phyloP scores from a whole-genome alignment of 2,888 invertebrate genomes.

The Serripes groenlandicus region DNA sequence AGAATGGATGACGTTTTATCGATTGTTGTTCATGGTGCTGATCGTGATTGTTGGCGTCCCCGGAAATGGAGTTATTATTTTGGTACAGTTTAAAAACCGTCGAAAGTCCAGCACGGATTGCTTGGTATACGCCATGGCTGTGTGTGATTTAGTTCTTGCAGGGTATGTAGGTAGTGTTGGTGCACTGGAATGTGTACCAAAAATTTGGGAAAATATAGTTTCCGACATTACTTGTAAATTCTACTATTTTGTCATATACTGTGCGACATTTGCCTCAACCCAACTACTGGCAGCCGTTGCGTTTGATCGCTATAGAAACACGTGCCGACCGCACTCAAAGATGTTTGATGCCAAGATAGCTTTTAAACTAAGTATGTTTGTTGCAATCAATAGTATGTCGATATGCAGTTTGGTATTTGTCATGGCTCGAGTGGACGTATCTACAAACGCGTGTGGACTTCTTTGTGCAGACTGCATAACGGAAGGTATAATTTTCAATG shows the following conservation, averaged over 20 bases:
- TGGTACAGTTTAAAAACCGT: slow-evolving; percentile 9
- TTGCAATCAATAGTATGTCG: not conserved
- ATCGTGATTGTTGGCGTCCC: slow-evolving; percentile 1
- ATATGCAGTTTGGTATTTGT: not conserved
- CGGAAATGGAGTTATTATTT: slow-evolving; percentile 1
- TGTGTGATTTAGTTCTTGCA: not conserved
- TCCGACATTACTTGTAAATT: not conserved
- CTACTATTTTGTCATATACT: not conserved
- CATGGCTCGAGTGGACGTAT: not conserved
- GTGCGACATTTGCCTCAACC: not conserved
- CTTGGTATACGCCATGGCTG: not conserved
- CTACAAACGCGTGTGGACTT: not conserved
- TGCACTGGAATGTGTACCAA: not conserved
- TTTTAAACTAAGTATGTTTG: not conserved
- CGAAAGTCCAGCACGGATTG: slow-evolving; percentile 11
- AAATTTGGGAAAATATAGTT: not conserved
- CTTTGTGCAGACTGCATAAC: not conserved
- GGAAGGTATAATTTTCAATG: not conserved
- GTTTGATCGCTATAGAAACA: slow-evolving; percentile 2
- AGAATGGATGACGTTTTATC: not conserved
- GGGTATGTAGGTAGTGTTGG: not conserved
- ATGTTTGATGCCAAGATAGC: not conserved
- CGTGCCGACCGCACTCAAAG: slow-evolving; percentile 6
- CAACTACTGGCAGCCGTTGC: not conserved
- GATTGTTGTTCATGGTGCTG: not conserved